Evolutionary conservation across 2,888 invertebrate species (phyloP).

Genomic region (Homarus gammarus): DNA sequence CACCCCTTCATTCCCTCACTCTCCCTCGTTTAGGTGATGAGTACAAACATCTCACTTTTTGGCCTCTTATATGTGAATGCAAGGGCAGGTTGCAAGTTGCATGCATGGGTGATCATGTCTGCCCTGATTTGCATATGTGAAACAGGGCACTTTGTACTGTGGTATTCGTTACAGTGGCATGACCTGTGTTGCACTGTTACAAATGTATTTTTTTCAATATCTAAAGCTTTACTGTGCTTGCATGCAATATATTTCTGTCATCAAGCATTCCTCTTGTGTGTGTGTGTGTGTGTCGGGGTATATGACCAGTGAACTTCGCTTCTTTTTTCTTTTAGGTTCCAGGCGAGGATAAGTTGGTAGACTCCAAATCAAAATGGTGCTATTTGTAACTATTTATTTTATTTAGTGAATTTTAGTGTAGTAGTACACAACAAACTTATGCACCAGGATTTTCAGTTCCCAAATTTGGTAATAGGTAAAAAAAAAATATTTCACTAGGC

Average conservation of each 20-base stretch:
- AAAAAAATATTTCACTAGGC: too few relatives aligned
- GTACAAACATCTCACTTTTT: constrained; percentile 9
- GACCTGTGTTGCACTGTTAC: not conserved
- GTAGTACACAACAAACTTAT: too few relatives aligned
- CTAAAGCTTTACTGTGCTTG: not conserved
- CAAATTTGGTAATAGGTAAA: too few relatives aligned
- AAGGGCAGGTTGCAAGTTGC: constrained; percentile 46
- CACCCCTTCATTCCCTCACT: constrained; percentile 12
- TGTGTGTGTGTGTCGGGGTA: not conserved
- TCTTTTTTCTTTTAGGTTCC: not conserved
- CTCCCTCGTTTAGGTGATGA: constrained; percentile 26
- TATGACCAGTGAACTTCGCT: not conserved
- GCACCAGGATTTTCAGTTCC: too few relatives aligned
- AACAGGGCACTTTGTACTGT: constrained; percentile 51
- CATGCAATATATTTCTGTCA: not conserved
- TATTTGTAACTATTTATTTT: too few relatives aligned
- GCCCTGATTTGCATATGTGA: constrained; percentile 67
- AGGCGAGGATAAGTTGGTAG: not conserved
- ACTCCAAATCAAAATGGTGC: too few relatives aligned
- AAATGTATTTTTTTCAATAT: not conserved
- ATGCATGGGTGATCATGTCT: constrained; percentile 60
- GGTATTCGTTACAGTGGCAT: not conserved
- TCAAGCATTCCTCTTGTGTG: not conserved
- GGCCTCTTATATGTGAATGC: not conserved
- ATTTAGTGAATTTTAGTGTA: too few relatives aligned